Conservation (phyloP, 2,113 vertebrate species). For the Periophthalmus modestus region DNA sequence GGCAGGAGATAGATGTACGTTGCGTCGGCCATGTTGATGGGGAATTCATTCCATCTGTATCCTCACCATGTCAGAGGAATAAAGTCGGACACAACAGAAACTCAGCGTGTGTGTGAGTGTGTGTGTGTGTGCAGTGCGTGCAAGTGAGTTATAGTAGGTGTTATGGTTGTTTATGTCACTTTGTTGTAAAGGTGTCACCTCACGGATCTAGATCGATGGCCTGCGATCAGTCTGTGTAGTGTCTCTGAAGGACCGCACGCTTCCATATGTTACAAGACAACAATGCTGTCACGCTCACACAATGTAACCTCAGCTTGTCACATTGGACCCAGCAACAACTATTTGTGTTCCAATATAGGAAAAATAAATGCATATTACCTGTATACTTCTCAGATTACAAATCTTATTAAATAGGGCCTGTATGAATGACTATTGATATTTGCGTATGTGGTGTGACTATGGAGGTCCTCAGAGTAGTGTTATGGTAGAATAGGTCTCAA, state of each 20-base stretch:
- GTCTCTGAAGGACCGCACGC: constrained; percentile 43
- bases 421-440: no score
- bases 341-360: not conserved
- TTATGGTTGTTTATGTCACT: constrained; percentile 41
- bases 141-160: constrained; percentile 49
- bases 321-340: not conserved
- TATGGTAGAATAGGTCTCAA: no score
- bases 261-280: constrained; percentile 44
- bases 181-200: constrained; percentile 49
- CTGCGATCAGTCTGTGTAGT: constrained; percentile 45
- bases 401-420: no score
- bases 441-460: no score
- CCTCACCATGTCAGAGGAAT: constrained; percentile 58
- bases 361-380: not conserved
- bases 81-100: constrained; percentile 49
- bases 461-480: no score
- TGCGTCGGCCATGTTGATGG: constrained; percentile 51
- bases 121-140: not conserved
- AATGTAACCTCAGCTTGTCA: not conserved
- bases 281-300: not conserved
- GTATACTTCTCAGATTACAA: no score
- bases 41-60: constrained; percentile 61
- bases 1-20: constrained; percentile 49
- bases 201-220: constrained; percentile 60
- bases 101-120: constrained; percentile 6